These are phyloP conservation scores for Bubalus kerabau DNA, from an alignment of 2,113 vertebrate species.

Conservation along the genomic window DNA sequence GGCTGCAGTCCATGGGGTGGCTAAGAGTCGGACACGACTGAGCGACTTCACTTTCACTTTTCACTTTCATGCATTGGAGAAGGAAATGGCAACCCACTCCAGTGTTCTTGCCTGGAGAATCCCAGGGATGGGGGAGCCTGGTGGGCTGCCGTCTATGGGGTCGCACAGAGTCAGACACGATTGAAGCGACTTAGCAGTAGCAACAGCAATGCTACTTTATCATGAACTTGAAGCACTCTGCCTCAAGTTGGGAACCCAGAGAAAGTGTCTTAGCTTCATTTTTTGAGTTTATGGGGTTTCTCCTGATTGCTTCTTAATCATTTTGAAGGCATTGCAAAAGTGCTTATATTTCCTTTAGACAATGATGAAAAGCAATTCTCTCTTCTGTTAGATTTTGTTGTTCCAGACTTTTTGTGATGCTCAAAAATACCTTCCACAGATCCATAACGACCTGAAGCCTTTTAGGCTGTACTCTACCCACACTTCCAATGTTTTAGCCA, in stretches of 20 bases:
- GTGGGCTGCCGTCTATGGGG: no score
- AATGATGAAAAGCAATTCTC: neutral
- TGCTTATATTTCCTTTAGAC: neutral
- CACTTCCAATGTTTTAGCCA: neutral
- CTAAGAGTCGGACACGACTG: no score
- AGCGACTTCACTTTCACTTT: no score
- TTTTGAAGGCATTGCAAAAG: neutral
- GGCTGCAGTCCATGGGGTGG: no score
- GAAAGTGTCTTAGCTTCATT: neutral
- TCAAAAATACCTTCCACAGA: neutral
- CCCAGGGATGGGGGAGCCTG: no score
- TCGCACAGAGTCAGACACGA: no score
- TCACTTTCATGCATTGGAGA: no score
- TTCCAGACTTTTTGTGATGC: neutral
- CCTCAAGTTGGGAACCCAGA: neutral
- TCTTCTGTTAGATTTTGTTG: neutral
- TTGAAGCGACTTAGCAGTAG: neutral
- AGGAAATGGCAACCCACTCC: no score
- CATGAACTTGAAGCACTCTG: neutral
- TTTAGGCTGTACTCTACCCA: neutral
- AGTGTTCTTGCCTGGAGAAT: no score
- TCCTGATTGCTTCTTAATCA: neutral
- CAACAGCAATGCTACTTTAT: neutral
- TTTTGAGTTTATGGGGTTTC: neutral
- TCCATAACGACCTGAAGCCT: neutral